phyloP scores from a whole-genome alignment of 2,113 vertebrate genomes.

The Eira barbara region DNA sequence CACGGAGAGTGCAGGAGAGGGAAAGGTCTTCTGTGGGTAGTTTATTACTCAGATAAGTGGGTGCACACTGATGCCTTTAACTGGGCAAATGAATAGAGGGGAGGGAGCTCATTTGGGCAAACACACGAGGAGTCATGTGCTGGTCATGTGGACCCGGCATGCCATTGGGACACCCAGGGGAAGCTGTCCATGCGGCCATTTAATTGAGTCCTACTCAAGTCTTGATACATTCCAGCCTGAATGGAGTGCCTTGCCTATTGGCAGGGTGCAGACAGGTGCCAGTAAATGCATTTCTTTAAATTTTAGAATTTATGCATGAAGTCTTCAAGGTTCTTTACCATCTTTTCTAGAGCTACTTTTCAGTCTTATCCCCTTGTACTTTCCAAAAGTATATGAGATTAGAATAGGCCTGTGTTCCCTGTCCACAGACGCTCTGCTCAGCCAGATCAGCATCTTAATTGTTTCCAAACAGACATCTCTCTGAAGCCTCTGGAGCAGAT shows the following conservation, averaged over 20 bases:
- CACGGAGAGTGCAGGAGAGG: not conserved
- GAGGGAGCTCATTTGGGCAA: not conserved
- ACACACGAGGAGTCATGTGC: not conserved
- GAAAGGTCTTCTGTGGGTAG: not conserved
- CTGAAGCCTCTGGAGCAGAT: not conserved
- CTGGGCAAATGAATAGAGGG: not conserved
- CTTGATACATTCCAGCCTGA: not conserved
- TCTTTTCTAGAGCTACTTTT: not conserved
- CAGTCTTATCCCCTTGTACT: not conserved
- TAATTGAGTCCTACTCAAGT: not conserved
- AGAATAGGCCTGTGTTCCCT: not conserved
- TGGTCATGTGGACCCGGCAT: not conserved
- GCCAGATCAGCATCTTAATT: not conserved
- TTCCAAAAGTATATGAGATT: not conserved
- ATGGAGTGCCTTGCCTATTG: not conserved
- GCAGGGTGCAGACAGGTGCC: not conserved
- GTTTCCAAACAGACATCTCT: not conserved
- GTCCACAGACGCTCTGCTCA: not conserved
- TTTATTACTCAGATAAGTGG: not conserved
- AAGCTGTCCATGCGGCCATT: too few relatives aligned
- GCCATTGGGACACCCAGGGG: not conserved
- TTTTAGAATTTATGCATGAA: not conserved
- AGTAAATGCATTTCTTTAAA: not conserved
- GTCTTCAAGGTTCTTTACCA: not conserved
- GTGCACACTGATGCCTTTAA: rapidly evolving